A percentile compares a stretch with the other conserved stretches of the same genome.
Conservation (phyloP, 1,140 invertebrate species). For the Grapholita molesta region DNA sequence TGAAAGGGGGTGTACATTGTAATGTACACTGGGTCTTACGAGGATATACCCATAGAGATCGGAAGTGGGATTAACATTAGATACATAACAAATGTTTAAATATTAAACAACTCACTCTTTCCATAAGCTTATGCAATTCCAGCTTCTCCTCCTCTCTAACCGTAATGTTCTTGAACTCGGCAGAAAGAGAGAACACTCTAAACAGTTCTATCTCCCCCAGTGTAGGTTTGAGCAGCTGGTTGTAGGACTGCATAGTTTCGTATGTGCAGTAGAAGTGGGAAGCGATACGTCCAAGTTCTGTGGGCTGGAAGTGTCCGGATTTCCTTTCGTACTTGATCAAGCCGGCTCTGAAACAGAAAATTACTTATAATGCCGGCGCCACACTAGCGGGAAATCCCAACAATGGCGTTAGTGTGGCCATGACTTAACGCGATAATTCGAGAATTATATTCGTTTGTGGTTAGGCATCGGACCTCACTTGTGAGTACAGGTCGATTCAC, state of each 20-base stretch:
- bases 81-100: too few species aligned
- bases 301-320: conserved; percentile 94
- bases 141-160: conserved; percentile 99
- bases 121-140: conserved; percentile 97
- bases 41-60: too few species aligned
- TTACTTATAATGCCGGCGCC: too few species aligned
- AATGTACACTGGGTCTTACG: too few species aligned
- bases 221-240: conserved; percentile 97
- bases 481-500: too few species aligned
- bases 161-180: conserved; percentile 95
- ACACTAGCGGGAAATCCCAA: too few species aligned
- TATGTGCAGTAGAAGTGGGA: conserved; percentile 99
- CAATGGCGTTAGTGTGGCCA: too few species aligned
- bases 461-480: too few species aligned
- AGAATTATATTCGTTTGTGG: too few species aligned
- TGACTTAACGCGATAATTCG: too few species aligned
- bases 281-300: conserved; percentile 97
- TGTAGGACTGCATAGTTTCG: conserved; percentile 98
- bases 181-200: conserved; percentile 98
- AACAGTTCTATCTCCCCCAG: conserved; percentile 99
- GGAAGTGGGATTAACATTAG: too few species aligned
- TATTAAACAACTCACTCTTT: conserved; percentile 48
- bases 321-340: conserved; percentile 98
- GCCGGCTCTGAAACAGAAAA: conserved; percentile 86
- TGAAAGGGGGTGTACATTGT: too few species aligned